These are phyloP conservation scores for Tineola bisselliella DNA, from an alignment of 2,888 invertebrate genomes.

Conservation along the genomic window DNA sequence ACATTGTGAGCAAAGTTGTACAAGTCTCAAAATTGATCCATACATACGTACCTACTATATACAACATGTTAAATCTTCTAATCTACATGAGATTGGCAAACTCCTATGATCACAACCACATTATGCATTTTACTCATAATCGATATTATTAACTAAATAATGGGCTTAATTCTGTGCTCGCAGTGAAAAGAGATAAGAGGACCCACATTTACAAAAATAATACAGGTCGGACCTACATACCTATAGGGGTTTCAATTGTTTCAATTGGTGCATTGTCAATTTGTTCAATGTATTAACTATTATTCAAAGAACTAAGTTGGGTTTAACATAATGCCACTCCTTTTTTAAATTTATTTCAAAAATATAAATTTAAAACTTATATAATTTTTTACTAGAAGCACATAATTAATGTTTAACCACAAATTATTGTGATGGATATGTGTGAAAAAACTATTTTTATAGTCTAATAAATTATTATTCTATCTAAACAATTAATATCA, in stretches of 20 bases:
- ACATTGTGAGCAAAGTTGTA: conserved; percentile 64
- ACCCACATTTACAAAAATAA: too few species aligned
- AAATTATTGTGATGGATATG: conserved; percentile 59
- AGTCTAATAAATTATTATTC: background rate
- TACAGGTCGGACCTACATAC: too few species aligned
- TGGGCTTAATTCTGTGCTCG: too few species aligned
- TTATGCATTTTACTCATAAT: conserved; percentile 34
- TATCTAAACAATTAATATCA: background rate
- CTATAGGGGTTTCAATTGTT: too few species aligned
- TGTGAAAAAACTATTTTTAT: conserved; percentile 23
- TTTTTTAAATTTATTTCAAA: too few species aligned
- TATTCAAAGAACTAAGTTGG: too few species aligned
- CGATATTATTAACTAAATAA: background rate
- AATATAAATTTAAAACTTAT: too few species aligned
- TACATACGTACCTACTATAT: conserved; percentile 20
- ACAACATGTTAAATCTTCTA: conserved; percentile 16
- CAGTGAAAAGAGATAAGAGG: too few species aligned
- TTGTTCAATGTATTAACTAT: too few species aligned
- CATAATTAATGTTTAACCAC: conserved; percentile 23
- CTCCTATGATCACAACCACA: conserved; percentile 64
- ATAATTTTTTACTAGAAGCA: background rate
- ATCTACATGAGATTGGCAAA: conserved; percentile 57
- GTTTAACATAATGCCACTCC: too few species aligned
- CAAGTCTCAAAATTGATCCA: conserved; percentile 61
- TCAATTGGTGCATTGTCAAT: too few species aligned